Base-by-base conservation (phyloP, 2,888 invertebrate species). In the Ichneumon xanthorius region DNA sequence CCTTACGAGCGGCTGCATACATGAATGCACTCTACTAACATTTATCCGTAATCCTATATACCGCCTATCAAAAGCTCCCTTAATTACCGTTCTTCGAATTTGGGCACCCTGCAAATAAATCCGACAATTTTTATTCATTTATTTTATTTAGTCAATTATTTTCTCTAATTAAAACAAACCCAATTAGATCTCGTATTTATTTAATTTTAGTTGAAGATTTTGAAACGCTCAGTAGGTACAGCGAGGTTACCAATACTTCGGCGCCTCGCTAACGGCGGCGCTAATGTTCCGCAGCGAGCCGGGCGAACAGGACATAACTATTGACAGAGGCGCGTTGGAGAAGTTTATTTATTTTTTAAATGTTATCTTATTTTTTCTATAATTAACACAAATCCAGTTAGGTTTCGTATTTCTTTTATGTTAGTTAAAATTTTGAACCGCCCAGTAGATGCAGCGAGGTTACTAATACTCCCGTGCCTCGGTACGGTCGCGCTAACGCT, bases 301-400 rank as follows among this genome's bases (percentile, higher is more conserved):
- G 68, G 61, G 80, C 71, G 76, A 85, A 78, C 81, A 86, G 79
- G 82, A 84, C 80, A 73, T 75, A 81, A 67, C 67, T 68, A 79
- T 80, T 79, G 78, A 85, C 80, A 83, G 79, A 55, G 78, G 14
- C 26, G 71, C 73, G 55, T 30, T 73, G 33, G 63, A 76, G 26
- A 50, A 65, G 50, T 33, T 4, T 0, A 19, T 45, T 68, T 45
- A 30, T 30, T 22, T 26, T 11, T 14, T 45, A 14, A 26, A 1
- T 26, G 45, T n/a, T 14, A 16, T 48, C 19, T 37, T 30, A 33
- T 30, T 16, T 67, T 67, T 16, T 67, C 16, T 40, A 0, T 5
- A 37, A 37, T 40, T 40, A 40, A 40, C 9, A 40, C 9, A 40
- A 0, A 40, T 40, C 37, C 37, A 40, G 37, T 40, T 9, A 40